These are phyloP conservation scores for Drosophila biarmipes DNA, from an alignment of 1,140 invertebrate species.

Conservation along the genomic window DNA sequence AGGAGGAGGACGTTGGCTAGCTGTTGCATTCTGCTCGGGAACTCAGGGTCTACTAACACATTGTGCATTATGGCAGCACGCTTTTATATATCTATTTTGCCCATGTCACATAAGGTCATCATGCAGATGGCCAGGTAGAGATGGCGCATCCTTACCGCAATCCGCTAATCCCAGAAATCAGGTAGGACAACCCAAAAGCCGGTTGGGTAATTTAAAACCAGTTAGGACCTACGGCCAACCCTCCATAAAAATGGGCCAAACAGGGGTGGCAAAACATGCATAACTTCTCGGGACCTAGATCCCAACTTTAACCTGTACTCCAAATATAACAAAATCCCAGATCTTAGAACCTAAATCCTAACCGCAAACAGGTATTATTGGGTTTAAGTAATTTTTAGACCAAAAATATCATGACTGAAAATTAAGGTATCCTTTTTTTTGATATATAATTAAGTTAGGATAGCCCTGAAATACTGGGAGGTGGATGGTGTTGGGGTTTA, in stretches of 20 bases:
- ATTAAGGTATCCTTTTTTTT: too few species aligned
- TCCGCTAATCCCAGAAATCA: conserved; percentile 16
- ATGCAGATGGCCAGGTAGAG: conserved; percentile 26
- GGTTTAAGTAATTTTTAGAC: not conserved
- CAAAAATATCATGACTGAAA: too few species aligned
- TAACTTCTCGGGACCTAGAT: not conserved
- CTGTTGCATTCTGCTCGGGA: conserved; percentile 25
- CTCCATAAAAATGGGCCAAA: conserved; percentile 7
- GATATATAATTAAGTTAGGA: too few species aligned
- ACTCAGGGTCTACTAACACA: conserved; percentile 27
- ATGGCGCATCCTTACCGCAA: not conserved
- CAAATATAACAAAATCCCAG: not conserved
- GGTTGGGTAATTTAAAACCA: conserved; percentile 60
- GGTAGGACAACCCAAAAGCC: not conserved
- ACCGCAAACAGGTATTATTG: conserved; percentile 1
- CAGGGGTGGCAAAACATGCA: not conserved
- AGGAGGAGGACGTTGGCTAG: not conserved
- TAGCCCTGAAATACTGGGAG: too few species aligned
- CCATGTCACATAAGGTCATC: not conserved
- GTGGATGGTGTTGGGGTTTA: too few species aligned
- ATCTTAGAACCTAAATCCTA: not conserved
- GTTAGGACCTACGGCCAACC: conserved; percentile 23
- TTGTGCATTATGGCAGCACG: not conserved
- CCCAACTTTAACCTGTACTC: not conserved
- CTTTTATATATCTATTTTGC: conserved; percentile 20